Percentiles rank a stretch among this genome's conserved stretches.
These are phyloP conservation scores for Adelphocoris suturalis DNA, from an alignment of 2,888 invertebrate genomes.

Conservation along the genomic window DNA sequence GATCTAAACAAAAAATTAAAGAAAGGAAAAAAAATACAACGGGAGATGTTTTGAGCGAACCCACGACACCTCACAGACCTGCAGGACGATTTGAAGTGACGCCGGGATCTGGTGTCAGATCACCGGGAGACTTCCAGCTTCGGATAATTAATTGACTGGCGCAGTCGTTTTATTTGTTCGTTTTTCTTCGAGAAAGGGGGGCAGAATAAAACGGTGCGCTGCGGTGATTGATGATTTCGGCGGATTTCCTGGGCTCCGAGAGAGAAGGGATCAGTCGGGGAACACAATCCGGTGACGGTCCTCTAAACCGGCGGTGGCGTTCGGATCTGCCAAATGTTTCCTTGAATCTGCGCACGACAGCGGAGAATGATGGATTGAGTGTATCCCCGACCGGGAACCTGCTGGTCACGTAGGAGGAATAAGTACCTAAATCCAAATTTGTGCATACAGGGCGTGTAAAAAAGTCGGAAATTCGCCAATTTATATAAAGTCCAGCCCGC, in stretches of 20 bases:
- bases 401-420: too few species aligned
- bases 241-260: background rate
- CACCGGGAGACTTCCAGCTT: background rate
- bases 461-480: too few species aligned
- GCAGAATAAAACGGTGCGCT: background rate
- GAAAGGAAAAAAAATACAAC: background rate
- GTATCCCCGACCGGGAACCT: too few species aligned
- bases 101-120: conserved; percentile 19
- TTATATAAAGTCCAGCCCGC: too few species aligned
- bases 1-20: background rate
- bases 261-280: background rate
- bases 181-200: background rate
- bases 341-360: too few species aligned
- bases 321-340: too few species aligned
- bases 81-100: conserved; percentile 16
- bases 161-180: background rate
- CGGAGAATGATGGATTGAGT: too few species aligned
- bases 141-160: conserved; percentile 6
- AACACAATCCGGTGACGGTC: background rate
- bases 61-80: background rate
- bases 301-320: too few species aligned
- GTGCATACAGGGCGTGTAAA: too few species aligned
- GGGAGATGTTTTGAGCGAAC: background rate
- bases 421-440: too few species aligned
- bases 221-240: conserved; percentile 25